These are phyloP conservation scores for Trichomycterus rosablanca DNA, from an alignment of 2,113 vertebrate species.

Conservation along the genomic window DNA sequence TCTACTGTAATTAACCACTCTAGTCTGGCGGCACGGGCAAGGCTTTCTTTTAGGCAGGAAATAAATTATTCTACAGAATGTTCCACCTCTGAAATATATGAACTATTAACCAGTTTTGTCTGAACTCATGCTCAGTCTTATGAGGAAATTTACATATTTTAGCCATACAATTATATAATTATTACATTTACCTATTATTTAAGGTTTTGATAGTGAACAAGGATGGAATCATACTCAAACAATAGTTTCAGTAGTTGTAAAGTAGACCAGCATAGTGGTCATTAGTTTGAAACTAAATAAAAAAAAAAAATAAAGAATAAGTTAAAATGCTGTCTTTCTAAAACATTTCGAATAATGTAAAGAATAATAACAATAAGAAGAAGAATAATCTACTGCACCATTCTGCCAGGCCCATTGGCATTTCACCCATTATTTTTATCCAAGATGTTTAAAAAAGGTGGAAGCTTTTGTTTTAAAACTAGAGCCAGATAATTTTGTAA, in stretches of 20 bases:
- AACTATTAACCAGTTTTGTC: slow-evolving; percentile 88
- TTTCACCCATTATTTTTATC: too few relatives aligned
- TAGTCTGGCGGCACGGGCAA: slow-evolving; percentile 55
- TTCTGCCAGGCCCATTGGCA: too few relatives aligned
- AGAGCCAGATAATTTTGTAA: too few relatives aligned
- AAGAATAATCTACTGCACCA: too few relatives aligned
- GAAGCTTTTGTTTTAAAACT: too few relatives aligned
- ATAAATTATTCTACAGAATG: slow-evolving; percentile 78
- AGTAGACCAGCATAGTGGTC: background rate
- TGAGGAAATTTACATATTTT: slow-evolving; percentile 78
- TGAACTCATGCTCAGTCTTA: slow-evolving; percentile 78
- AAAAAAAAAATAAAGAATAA: background rate
- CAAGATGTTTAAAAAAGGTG: too few relatives aligned
- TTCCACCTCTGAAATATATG: slow-evolving; percentile 78
- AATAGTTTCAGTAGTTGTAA: background rate
- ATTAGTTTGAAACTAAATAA: slow-evolving; percentile 52
- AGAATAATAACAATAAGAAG: too few relatives aligned
- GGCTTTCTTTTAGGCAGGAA: slow-evolving; percentile 64
- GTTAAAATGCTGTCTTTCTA: background rate
- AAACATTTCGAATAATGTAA: too few relatives aligned
- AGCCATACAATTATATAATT: slow-evolving; percentile 69
- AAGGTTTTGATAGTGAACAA: slow-evolving; percentile 36
- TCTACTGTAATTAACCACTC: slow-evolving; percentile 78
- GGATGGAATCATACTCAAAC: slow-evolving; percentile 18
- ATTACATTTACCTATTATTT: slow-evolving; percentile 72